Conservation (phyloP, 2,113 vertebrate species). For the Python bivittatus region DNA sequence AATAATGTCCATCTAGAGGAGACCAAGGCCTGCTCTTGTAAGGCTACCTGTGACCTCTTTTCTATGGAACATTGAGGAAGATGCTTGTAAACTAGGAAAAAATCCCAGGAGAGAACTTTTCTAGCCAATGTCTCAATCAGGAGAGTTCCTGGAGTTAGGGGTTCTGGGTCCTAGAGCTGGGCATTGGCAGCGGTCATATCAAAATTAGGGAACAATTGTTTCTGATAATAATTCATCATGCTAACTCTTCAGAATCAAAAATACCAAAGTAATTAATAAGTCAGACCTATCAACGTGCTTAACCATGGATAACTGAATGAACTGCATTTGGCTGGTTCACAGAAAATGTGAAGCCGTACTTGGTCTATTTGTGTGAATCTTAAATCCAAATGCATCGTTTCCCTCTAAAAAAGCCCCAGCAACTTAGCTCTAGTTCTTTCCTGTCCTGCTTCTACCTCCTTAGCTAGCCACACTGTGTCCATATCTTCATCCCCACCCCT, state of each 20-base stretch:
- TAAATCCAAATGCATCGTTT: not conserved
- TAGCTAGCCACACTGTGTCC: not conserved
- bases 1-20: not conserved
- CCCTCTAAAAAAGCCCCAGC: not conserved
- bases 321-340: not conserved
- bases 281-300: not conserved
- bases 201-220: not conserved
- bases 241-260: not conserved
- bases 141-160: not conserved
- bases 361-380: not conserved
- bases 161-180: not conserved
- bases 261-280: not conserved
- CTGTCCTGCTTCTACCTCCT: no score
- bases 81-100: not conserved
- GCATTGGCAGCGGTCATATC: not conserved
- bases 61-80: not conserved
- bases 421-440: not conserved
- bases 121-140: not conserved
- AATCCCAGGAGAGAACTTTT: not conserved
- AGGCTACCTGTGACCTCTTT: not conserved
- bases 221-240: no score
- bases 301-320: not conserved
- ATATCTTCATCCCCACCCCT: not conserved
- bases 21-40: not conserved
- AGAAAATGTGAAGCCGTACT: not conserved